Conservation (phyloP, 1,140 invertebrate species). For the Bombus waltoni region DNA sequence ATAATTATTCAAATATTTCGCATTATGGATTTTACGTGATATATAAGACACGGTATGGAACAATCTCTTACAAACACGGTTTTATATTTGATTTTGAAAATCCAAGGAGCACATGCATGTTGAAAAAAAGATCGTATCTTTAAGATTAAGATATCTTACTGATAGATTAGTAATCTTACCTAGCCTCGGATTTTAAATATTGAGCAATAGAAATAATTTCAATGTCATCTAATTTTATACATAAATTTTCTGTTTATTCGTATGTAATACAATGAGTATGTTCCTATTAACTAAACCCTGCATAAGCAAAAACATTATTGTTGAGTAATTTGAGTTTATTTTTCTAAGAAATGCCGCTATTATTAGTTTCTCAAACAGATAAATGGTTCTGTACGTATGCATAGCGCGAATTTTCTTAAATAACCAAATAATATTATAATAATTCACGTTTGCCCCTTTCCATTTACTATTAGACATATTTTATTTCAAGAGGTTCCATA, state of each 20-base stretch:
- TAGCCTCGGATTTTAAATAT: background rate
- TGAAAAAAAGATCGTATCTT: background rate
- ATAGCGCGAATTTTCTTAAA: background rate
- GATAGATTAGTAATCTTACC: background rate
- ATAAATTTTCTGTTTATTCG: background rate
- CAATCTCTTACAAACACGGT: background rate
- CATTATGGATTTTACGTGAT: background rate
- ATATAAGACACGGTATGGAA: background rate
- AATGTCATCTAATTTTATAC: background rate
- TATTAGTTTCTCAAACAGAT: background rate
- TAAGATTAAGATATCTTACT: background rate
- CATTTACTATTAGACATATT: background rate
- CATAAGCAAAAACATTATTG: background rate
- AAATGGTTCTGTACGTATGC: background rate
- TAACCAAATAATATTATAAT: background rate
- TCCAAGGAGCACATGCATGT: no score
- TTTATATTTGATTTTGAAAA: background rate
- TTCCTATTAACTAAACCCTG: background rate
- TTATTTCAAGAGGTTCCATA: background rate
- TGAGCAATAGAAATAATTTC: background rate
- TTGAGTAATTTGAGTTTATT: background rate
- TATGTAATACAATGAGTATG: background rate
- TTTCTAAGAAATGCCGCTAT: background rate
- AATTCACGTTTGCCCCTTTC: background rate
- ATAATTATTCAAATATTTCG: no score